Evolutionary conservation across 64 coral and sea anemone species (phyloP).

Genomic region (Acropora tenuis): DNA sequence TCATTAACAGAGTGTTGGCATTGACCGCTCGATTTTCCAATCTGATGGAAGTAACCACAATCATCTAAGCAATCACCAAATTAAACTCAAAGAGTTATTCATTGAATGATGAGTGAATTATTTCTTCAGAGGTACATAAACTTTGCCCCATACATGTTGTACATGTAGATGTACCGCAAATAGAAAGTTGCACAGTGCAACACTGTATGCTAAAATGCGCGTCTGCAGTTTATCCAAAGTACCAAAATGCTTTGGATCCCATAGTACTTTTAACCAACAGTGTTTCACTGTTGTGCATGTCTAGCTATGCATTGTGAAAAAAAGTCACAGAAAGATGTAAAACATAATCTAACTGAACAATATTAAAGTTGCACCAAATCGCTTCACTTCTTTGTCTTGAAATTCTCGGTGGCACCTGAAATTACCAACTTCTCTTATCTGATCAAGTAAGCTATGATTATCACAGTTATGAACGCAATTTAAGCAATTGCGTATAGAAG

Average conservation of each 20-base stretch:
- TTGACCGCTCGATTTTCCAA: slow-evolving; percentile 11
- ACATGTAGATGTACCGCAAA: slow-evolving; percentile 9
- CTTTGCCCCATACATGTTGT: background rate
- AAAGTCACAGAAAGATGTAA: background rate
- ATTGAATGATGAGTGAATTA: background rate
- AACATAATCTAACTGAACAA: background rate
- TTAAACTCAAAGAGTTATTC: slow-evolving; percentile 12
- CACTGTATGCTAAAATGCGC: background rate
- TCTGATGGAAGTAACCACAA: background rate
- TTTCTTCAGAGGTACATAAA: background rate
- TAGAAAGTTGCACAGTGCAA: background rate
- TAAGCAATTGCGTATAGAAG: no score
- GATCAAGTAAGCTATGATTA: background rate
- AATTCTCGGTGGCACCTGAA: background rate
- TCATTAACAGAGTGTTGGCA: slow-evolving; percentile 32
- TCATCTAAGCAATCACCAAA: slow-evolving; percentile 19
- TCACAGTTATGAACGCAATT: no score
- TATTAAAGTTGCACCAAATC: background rate
- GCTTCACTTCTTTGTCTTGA: background rate
- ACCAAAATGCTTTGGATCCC: background rate
- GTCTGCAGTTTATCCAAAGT: background rate
- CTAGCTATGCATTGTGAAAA: background rate
- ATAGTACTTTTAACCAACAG: background rate
- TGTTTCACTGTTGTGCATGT: background rate
- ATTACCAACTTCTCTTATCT: background rate